Percentiles rank a stretch among this genome's conserved stretches.
Evolutionary conservation across 2,888 invertebrate species (phyloP).

Genomic region (Hypolimnas misippus): DNA sequence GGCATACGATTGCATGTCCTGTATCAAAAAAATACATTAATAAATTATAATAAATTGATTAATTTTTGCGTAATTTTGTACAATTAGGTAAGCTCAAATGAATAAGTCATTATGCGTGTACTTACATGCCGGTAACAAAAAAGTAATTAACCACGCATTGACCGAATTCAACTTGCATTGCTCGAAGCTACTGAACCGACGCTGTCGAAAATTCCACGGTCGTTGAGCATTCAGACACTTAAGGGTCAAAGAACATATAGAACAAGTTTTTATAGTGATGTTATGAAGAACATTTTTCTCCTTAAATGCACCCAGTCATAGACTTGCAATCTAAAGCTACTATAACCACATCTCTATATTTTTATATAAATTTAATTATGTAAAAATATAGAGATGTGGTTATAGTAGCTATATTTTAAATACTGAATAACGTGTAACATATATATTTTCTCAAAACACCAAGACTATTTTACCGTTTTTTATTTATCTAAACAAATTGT

Average conservation of each 20-base stretch:
- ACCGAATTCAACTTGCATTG: slow-evolving; percentile 33
- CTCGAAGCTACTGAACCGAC: slow-evolving; percentile 23
- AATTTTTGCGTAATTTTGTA: background rate
- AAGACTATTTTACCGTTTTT: too few species aligned
- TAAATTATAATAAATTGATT: background rate
- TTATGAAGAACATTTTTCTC: background rate
- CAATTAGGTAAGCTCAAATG: background rate
- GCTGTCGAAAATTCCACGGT: slow-evolving; percentile 15
- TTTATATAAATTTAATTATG: too few species aligned
- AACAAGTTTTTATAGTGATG: background rate
- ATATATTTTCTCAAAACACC: too few species aligned
- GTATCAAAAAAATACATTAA: too few species aligned
- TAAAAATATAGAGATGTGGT: too few species aligned
- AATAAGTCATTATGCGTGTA: slow-evolving; percentile 9
- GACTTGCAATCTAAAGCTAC: too few species aligned
- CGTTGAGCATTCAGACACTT: slow-evolving; percentile 20
- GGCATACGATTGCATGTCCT: background rate
- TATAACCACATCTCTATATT: too few species aligned
- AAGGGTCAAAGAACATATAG: slow-evolving; percentile 3
- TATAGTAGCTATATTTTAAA: too few species aligned
- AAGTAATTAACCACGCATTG: slow-evolving; percentile 27
- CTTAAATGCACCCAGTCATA: background rate
- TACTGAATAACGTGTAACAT: too few species aligned
- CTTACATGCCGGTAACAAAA: slow-evolving; percentile 23
- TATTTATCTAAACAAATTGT: too few species aligned